Percentiles rank a stretch among this genome's conserved stretches.
Evolutionary conservation across 2,113 vertebrate genomes (phyloP).

Genomic region (Ceyx melanurus): DNA sequence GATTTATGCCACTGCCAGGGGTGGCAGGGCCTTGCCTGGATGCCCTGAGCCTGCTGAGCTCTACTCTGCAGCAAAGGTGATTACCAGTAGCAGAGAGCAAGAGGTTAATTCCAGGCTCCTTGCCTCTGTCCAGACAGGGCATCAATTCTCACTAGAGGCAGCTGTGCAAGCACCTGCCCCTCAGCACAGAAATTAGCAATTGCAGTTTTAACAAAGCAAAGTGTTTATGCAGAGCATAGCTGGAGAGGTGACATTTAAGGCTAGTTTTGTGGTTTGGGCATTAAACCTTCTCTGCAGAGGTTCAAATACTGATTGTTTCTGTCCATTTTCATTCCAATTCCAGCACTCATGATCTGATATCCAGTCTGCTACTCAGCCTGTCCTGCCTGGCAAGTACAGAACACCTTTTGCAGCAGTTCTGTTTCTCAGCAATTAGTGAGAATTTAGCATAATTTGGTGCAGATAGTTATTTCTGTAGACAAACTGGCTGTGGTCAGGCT

Average conservation of each 20-base stretch:
- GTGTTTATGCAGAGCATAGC: neutral
- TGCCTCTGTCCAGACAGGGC: neutral
- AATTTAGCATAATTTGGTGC: neutral
- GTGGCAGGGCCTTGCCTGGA: neutral
- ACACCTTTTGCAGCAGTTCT: neutral
- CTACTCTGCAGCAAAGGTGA: neutral
- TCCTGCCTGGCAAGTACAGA: neutral
- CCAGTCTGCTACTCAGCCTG: neutral
- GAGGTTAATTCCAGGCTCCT: slow-evolving; percentile 23
- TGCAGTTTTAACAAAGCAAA: neutral
- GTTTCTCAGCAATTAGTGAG: neutral
- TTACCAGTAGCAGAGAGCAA: slow-evolving; percentile 27
- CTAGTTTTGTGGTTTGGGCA: neutral
- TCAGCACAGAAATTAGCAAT: neutral
- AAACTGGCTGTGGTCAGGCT: neutral
- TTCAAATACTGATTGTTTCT: neutral
- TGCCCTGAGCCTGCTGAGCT: neutral
- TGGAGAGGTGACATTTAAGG: neutral
- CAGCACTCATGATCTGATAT: neutral
- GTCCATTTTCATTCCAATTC: neutral
- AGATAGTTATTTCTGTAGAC: neutral
- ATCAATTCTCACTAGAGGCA: neutral
- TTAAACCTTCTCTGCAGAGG: neutral
- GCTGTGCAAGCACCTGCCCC: neutral
- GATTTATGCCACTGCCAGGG: slow-evolving; percentile 1